Conservation (phyloP, 1,140 invertebrate species). For the Antheraea mylitta region DNA sequence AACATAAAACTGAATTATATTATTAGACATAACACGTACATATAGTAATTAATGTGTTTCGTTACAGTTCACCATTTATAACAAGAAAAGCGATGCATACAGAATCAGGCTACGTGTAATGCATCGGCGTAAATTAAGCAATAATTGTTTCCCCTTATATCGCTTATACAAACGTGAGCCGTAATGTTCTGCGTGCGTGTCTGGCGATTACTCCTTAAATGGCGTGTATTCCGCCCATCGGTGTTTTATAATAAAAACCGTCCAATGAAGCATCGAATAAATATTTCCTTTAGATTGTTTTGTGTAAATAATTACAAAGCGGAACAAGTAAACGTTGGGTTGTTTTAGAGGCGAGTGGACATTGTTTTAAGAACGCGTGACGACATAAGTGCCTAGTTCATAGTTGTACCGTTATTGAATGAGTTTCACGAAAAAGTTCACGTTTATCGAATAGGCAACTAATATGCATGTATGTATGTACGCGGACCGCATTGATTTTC, state of each 20-base stretch:
- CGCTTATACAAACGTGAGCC: not conserved
- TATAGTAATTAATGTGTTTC: not conserved
- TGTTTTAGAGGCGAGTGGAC: not conserved
- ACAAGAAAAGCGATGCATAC: not conserved
- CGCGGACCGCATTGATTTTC: not conserved
- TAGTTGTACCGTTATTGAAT: constrained; percentile 1
- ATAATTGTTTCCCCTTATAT: constrained; percentile 9
- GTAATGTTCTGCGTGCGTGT: constrained; percentile 5
- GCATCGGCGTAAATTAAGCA: constrained; percentile 5
- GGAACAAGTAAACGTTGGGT: not conserved
- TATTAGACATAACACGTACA: not conserved
- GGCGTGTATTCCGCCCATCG: not conserved
- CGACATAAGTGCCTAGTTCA: not conserved
- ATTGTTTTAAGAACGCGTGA: constrained; percentile 2
- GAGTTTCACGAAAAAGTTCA: constrained; percentile 6
- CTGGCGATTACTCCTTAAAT: constrained; percentile 2
- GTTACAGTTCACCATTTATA: not conserved
- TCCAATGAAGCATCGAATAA: constrained; percentile 31
- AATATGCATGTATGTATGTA: not conserved
- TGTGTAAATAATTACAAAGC: not conserved
- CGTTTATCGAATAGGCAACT: not conserved
- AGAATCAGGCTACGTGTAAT: not conserved
- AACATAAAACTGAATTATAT: not conserved
- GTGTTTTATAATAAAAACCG: not conserved
- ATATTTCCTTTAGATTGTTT: constrained; percentile 23